A percentile compares a stretch with the other conserved stretches of the same genome.
Conservation (phyloP, 2,797 vertebrate species). For the Oreochromis grahami region DNA sequence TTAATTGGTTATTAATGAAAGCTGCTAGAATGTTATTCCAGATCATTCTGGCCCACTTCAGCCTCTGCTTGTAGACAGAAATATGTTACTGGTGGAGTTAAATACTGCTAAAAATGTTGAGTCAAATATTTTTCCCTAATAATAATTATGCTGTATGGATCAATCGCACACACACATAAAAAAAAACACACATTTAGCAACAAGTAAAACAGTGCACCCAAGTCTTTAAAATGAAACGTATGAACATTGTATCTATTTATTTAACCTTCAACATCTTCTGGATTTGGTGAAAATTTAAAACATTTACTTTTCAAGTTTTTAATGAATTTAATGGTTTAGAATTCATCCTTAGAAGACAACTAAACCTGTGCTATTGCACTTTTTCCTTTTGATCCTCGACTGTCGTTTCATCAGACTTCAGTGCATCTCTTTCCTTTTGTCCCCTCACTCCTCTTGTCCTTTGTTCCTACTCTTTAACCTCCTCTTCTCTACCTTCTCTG, state of each 20-base stretch:
- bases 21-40: background rate
- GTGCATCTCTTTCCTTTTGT: background rate
- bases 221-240: slow-evolving; percentile 10
- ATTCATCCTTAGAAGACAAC: background rate
- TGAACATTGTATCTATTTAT: background rate
- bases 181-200: slow-evolving; percentile 4
- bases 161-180: background rate
- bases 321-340: background rate
- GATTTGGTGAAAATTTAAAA: too few relatives aligned
- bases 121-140: background rate
- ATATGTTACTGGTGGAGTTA: background rate
- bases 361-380: too few relatives aligned
- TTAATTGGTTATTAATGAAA: background rate
- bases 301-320: background rate
- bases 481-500: background rate
- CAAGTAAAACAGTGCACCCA: slow-evolving; percentile 31
- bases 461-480: background rate
- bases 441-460: background rate
- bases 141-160: background rate
- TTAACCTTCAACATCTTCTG: background rate
- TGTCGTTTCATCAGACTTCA: background rate
- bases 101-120: background rate
- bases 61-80: background rate
- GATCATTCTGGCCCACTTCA: background rate
- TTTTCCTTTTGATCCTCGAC: background rate